Evolutionary conservation across 2,888 invertebrate species (phyloP).

Genomic region (Andricus curvator): DNA sequence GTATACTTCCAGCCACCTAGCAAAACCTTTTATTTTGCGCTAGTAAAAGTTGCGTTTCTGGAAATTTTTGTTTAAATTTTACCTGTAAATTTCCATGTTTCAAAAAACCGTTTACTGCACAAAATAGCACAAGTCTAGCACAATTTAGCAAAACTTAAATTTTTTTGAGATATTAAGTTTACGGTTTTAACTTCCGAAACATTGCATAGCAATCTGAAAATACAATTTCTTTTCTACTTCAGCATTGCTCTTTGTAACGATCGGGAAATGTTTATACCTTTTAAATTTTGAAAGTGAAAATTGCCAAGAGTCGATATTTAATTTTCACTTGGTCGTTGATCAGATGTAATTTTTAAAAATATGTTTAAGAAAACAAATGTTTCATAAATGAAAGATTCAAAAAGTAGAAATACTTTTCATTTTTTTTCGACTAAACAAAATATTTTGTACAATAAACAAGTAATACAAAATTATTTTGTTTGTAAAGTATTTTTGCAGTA

Average conservation of each 20-base stretch:
- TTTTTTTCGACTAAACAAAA: neutral
- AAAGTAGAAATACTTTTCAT: too few relatives aligned
- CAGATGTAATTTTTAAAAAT: neutral
- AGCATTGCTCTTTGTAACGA: neutral
- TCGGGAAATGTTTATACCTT: neutral
- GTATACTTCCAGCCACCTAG: too few relatives aligned
- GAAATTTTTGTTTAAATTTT: too few relatives aligned
- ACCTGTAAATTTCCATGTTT: too few relatives aligned
- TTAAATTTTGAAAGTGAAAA: neutral
- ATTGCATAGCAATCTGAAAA: neutral
- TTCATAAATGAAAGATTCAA: too few relatives aligned
- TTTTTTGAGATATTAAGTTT: too few relatives aligned
- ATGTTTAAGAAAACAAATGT: neutral
- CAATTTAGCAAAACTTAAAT: too few relatives aligned
- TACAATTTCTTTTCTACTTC: neutral
- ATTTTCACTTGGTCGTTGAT: neutral
- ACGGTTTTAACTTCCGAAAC: too few relatives aligned
- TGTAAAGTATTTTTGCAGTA: neutral
- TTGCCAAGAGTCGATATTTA: neutral
- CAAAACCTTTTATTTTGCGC: too few relatives aligned
- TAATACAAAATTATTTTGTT: neutral
- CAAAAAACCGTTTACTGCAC: too few relatives aligned
- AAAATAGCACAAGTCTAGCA: too few relatives aligned
- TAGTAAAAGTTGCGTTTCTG: too few relatives aligned
- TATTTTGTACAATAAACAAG: slow-evolving; percentile 10